Percentiles rank a stretch among this genome's conserved stretches.
Evolutionary conservation across 2,888 invertebrate species (phyloP).

Genomic region (Apeira syringaria): DNA sequence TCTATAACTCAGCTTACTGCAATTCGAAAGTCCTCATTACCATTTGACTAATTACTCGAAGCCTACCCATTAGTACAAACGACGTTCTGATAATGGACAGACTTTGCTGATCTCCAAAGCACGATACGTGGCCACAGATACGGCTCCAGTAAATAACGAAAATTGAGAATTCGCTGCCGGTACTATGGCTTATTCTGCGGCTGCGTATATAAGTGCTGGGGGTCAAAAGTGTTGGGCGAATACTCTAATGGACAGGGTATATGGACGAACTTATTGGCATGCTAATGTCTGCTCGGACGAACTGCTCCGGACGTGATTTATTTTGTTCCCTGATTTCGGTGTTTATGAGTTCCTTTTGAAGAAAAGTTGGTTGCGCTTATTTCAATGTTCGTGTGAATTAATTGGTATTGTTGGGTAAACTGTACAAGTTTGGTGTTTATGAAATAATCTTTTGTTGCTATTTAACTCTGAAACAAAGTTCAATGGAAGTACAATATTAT

Average conservation of each 20-base stretch:
- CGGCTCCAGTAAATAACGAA: not conserved
- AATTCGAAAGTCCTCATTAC: constrained; percentile 26
- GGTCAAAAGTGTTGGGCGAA: not conserved
- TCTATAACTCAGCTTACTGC: constrained; percentile 8
- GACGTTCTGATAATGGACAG: constrained; percentile 35
- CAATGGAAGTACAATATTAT: no score
- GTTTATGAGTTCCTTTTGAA: no score
- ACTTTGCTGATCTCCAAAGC: not conserved
- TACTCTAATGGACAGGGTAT: not conserved
- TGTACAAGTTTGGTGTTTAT: no score
- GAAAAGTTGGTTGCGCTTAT: no score
- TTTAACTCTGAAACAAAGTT: no score
- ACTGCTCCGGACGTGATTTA: constrained; percentile 5
- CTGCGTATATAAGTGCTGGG: not conserved
- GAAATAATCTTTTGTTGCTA: no score
- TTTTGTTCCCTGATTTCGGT: not conserved
- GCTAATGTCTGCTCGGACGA: constrained; percentile 30
- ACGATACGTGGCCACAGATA: not conserved
- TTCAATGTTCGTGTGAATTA: no score
- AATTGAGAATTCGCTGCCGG: not conserved
- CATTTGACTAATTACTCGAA: constrained; percentile 45
- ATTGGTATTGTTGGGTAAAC: no score
- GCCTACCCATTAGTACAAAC: constrained; percentile 43
- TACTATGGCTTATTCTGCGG: not conserved
- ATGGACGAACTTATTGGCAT: constrained; percentile 37